These are phyloP conservation scores for Meleagris gallopavo DNA, from an alignment of 2,113 vertebrate species.

Conservation along the genomic window DNA sequence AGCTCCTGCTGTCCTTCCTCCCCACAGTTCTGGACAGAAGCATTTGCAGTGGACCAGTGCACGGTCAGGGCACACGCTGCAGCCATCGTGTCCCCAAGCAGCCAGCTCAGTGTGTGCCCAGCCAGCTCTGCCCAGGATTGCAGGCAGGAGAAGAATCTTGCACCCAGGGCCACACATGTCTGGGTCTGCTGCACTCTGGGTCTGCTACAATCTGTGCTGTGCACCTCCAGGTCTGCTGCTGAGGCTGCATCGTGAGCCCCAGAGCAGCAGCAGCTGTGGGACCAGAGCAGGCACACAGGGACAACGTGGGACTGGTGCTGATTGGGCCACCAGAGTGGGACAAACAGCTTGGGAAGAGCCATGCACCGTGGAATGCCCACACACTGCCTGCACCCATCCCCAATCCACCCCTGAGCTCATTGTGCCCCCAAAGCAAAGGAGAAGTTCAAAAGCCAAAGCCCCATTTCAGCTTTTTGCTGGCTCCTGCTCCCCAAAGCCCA, in stretches of 20 bases:
- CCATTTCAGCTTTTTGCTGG: neutral
- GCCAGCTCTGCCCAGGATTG: no score
- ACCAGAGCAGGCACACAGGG: neutral
- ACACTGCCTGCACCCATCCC: neutral
- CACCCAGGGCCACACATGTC: no score
- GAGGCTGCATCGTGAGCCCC: neutral
- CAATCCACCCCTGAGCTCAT: neutral
- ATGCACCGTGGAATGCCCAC: fast-evolving
- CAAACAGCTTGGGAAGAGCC: neutral
- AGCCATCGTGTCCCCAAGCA: no score
- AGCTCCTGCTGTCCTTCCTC: neutral
- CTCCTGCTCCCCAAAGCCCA: neutral
- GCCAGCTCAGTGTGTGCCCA: neutral
- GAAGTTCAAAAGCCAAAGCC: neutral
- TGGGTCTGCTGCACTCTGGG: no score
- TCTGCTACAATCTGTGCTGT: no score
- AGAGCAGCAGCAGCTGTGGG: neutral
- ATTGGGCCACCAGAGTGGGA: neutral
- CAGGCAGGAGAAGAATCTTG: no score
- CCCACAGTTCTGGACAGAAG: fast-evolving
- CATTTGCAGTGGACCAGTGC: neutral
- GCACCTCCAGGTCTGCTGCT: neutral
- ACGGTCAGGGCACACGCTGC: fast-evolving
- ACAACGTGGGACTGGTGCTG: neutral
- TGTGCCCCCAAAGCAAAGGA: neutral